Evolutionary conservation across 2,797 vertebrate genomes (phyloP).

Genomic region (Synaphobranchus kaupii): DNA sequence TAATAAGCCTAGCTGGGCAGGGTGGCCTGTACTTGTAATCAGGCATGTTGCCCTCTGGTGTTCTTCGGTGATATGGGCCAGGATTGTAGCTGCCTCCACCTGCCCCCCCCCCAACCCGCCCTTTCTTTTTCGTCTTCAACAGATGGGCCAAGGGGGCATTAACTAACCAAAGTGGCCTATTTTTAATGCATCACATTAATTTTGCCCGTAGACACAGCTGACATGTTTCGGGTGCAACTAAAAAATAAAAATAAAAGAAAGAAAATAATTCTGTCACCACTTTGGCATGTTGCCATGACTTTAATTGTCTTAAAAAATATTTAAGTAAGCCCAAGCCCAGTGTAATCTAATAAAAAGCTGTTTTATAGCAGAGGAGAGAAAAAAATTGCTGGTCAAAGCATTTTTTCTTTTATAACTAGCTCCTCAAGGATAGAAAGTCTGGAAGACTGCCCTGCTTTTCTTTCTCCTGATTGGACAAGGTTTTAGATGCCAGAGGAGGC

Average conservation of each 20-base stretch:
- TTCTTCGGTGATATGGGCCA: background rate
- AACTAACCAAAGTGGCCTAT: background rate
- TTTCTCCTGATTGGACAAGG: constrained; percentile 58
- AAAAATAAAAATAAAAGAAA: background rate
- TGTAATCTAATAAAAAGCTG: constrained; percentile 75
- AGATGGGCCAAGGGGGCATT: background rate
- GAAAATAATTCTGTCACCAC: constrained; percentile 15
- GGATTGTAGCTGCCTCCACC: background rate
- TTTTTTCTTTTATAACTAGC: constrained; percentile 72
- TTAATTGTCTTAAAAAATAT: constrained; percentile 59
- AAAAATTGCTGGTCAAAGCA: constrained; percentile 64
- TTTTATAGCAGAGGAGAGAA: constrained; percentile 70
- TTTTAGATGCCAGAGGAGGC: constrained; percentile 50
- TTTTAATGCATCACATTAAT: constrained; percentile 12
- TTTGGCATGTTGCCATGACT: constrained; percentile 26
- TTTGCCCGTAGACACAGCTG: background rate
- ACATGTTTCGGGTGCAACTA: background rate
- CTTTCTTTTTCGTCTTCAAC: background rate
- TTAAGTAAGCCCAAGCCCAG: constrained; percentile 63
- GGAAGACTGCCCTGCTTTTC: constrained; percentile 64
- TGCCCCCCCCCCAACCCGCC: background rate
- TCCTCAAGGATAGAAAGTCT: constrained; percentile 66
- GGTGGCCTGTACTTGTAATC: background rate
- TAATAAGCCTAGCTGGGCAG: background rate
- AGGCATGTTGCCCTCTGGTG: background rate